Base-by-base conservation (phyloP, 2,888 invertebrate species). In the Idaea straminata region DNA sequence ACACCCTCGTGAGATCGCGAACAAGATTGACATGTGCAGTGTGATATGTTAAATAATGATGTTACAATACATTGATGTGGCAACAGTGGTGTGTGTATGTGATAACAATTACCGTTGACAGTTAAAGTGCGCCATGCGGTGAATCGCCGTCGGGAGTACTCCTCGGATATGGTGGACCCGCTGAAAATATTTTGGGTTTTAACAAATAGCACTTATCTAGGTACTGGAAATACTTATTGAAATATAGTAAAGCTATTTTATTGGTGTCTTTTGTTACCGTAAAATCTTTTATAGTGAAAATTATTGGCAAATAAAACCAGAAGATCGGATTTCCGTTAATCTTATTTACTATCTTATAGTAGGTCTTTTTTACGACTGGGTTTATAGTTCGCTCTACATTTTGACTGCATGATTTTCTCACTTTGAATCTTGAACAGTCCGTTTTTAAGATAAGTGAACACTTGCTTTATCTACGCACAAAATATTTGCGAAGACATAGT, bases 171-270 rank as follows among this genome's bases (percentile, higher is more conserved):
- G 96, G 96, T 96, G 89, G 96, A 96, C 94, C 96, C 96, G 85
- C 94, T 96, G 86, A 96, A 96, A 93, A 95, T 96, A 88, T 95
- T 96, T 90, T 96, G 96, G 96, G 96, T 96, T 93, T 94, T 96
- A 84, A 96, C 96, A 92, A 96, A 96, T 94, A 96, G 96, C 94
- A 96, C 96, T 83, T 96, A 96, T 85, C 89, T 96, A 87, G 96
- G 96, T 96, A 94, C 83, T 85, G 77, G 47, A n/a, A 25, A 57
- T 62, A 67, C 66, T 62, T 65, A 67, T 59, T 67, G 63, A 57
- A 35, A 62, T 62, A 59, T 59, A 34, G 10, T 62, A 57, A 5
- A 47, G 35, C 25, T 35, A 16, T 66, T 68, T 66, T 65, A 57
- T 62, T 57, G 57, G 34, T 47, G 10, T 47, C 47, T 47, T 47